Base-by-base conservation (phyloP, 2,113 vertebrate species). In the Lichenostomus cassidix region DNA sequence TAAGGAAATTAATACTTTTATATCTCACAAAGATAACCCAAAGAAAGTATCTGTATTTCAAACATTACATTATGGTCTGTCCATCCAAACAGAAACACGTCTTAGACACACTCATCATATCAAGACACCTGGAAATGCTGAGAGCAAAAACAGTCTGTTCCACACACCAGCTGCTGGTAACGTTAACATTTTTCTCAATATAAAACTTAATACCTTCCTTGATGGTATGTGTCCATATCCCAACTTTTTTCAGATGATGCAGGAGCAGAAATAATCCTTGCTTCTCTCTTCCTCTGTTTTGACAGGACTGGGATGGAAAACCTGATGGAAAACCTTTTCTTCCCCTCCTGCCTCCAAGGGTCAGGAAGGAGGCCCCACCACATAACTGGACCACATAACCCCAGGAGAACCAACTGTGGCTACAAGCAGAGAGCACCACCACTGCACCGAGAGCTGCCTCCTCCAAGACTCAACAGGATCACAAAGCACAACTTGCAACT, bases 401-500 rank as follows among this genome's bases (percentile, higher is more conserved):
- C 10, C 23, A 59, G 70, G 24, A 92, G 25, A 84, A 80, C 9
- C 58, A 71, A 35, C 6, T 14, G 24, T 1, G 8, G 63, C 41
- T 52, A 14, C 11, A 56, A 56, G 56, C 50, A 77, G n/a, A 63
- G 53, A 39, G 19, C 7, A 10, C 22, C 62, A 49, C 10, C 46
- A 14, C 4, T 3, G 0, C 50, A 4, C 62, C 9, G 0, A 2
- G 39, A 92, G 55, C 17, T 39, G 42, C n/a, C 28, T 81, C 60
- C 47, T 71, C 24, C 41, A 46, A 71, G 42, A 27, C 29, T 39
- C 35, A 70, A 18, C 0, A n/a, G 58, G 53, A 89, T 75, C 65
- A 63, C 1, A 5, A 70, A 46, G 67, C n/a, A 76, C 25, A 83
- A 76, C 56, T 29, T 69, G 47, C 46, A 41, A 89, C 44, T 52